phyloP scores from a whole-genome alignment of 1,140 invertebrate genomes.

The Brachionus calyciflorus region DNA sequence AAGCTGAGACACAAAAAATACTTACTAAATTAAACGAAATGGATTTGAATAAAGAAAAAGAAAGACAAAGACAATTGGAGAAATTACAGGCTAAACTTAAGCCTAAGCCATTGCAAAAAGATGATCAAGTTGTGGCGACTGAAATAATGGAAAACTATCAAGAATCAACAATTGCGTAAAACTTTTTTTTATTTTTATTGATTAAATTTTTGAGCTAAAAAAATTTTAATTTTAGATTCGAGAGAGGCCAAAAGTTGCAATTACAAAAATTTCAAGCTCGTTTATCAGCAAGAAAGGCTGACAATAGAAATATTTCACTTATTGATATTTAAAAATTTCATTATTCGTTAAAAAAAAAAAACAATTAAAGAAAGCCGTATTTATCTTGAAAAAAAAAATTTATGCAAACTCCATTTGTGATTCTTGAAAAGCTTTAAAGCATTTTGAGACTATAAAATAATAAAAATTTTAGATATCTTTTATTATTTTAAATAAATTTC shows the following conservation, averaged over 20 bases:
- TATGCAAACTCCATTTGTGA: no score
- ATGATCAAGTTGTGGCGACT: conserved; percentile 21
- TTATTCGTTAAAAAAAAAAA: no score
- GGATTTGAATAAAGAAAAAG: conserved; percentile 36
- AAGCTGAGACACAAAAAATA: conserved; percentile 34
- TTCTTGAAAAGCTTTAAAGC: no score
- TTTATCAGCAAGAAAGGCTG: conserved; percentile 19
- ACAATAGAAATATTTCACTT: not conserved
- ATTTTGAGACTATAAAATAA: no score
- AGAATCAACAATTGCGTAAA: conserved; percentile 30
- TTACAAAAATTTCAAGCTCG: conserved; percentile 38
- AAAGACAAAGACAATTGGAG: conserved; percentile 40
- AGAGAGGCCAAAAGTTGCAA: conserved; percentile 28
- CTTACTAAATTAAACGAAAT: conserved; percentile 22
- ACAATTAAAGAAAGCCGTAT: no score
- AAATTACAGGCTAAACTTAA: conserved; percentile 28
- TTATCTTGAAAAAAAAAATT: no score
- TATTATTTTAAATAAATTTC: no score
- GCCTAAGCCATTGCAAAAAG: conserved; percentile 13
- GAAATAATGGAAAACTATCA: conserved; percentile 43
- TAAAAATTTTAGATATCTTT: no score
- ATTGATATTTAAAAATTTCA: conserved; percentile 18
- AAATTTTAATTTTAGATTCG: not conserved
- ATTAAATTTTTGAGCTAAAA: not conserved
- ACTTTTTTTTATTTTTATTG: not conserved